phyloP scores from a whole-genome alignment of 2,797 vertebrate species.

The Gymnothorax javanicus region DNA sequence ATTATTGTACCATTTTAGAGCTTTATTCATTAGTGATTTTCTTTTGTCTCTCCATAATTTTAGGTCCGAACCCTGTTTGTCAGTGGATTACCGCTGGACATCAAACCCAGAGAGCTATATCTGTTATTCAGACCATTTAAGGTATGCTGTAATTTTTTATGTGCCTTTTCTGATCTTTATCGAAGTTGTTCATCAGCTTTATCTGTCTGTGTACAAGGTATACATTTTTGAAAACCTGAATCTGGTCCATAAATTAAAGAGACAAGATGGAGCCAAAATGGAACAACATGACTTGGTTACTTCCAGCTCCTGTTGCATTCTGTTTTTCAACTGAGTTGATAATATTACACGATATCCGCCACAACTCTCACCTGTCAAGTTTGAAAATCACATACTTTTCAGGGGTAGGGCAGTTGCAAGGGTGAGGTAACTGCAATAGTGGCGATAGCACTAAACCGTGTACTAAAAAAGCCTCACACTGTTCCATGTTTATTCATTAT shows the following conservation, averaged over 20 bases:
- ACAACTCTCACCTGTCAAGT: not conserved
- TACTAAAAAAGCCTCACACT: not conserved
- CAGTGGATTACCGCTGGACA: constrained; percentile 93
- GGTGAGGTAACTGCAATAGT: no score
- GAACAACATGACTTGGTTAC: not conserved
- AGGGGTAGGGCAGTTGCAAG: no score
- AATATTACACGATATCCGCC: not conserved
- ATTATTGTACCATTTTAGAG: not conserved
- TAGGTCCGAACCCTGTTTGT: constrained; percentile 96
- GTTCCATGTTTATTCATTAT: not conserved
- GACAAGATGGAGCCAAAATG: not conserved
- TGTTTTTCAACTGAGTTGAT: not conserved
- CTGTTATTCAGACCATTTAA: constrained; percentile 98
- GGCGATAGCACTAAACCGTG: no score
- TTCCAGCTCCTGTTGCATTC: not conserved
- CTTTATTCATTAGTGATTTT: not conserved
- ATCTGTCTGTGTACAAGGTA: no score
- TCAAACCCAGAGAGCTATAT: constrained; percentile 95
- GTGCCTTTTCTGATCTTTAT: not conserved
- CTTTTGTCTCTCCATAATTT: constrained; percentile 44
- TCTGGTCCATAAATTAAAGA: not conserved
- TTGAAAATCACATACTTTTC: no score
- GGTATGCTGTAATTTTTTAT: constrained; percentile 66
- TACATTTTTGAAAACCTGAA: no score
- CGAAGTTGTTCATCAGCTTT: no score